Base-by-base conservation (phyloP, 2,797 vertebrate genomes). In the Sorex maritimensis region DNA sequence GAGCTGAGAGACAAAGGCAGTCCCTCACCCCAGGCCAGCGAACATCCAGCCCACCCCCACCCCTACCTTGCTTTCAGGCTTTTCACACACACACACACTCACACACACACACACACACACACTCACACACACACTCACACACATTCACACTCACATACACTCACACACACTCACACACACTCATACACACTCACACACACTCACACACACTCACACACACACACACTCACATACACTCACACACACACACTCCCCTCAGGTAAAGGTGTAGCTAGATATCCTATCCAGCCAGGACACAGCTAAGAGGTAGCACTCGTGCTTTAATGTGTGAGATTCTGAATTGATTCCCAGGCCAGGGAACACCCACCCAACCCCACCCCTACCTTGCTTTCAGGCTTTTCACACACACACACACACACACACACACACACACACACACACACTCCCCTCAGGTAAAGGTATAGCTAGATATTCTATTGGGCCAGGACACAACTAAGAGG, bases 1-100 rank as follows among this genome's bases (percentile, higher is more conserved):
- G 63, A 77, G 41, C 30, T 15, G 68, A 78, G 82, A 80, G 46
- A 92, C 55, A 80, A 90, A 88, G 49, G 52, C 21, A 63, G 38
- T 21, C 68, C 46, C 80, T 88, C 10, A 8, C 1, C 38, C 21
- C 49, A 46, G 68, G 49, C 10, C 17, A 15, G 67, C 14, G 11
- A 58, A 44, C 8, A 9, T 30, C 85, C 65, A 24, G 7, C 10
- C 23, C 1, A 1, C 2, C 24, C 67, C 52, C 13, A 80, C 44
- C 55, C 17, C n/a, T 63, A 14, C 28, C 46, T 34, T 58, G 74
- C n/a, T 78, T 75, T 69, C 24, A 65, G 24, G 30, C 11, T 6
- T 73, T 28, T 49, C 49, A 61, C 58, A 19, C 49, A 61, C 58
- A 61, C 15, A 6, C 58, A 55, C 58, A 61, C 49, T 0, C n/a